Conservation (phyloP, 2,797 vertebrate species). For the Threskiornis aethiopicus region DNA sequence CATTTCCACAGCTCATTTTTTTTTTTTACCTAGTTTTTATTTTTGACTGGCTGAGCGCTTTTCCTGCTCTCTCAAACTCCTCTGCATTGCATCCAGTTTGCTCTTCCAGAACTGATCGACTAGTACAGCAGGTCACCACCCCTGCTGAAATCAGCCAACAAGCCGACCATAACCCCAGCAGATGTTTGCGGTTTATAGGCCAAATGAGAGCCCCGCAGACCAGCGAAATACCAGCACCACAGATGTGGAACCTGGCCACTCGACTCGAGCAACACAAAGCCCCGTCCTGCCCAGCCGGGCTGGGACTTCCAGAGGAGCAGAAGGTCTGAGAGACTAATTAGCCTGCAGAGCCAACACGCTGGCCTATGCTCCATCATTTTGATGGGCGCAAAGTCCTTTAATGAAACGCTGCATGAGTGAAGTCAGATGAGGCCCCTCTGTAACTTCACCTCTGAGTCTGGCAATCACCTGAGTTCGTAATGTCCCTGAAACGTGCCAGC, state of each 20-base stretch:
- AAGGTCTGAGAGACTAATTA: constrained; percentile 75
- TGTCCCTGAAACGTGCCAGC: constrained; percentile 31
- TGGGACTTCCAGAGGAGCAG: constrained; percentile 74
- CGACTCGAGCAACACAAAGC: constrained; percentile 35
- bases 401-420: constrained; percentile 19
- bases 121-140: constrained; percentile 50
- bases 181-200: constrained; percentile 74
- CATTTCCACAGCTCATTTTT: not conserved
- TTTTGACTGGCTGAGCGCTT: not conserved
- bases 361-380: constrained; percentile 62
- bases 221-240: constrained; percentile 58
- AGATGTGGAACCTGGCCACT: constrained; percentile 73
- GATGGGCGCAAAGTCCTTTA: constrained; percentile 53
- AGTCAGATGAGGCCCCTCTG: constrained; percentile 21
- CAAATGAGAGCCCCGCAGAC: constrained; percentile 69
- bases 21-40: not conserved
- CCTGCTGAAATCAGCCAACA: constrained; percentile 58
- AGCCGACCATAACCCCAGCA: constrained; percentile 73
- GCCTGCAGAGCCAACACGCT: constrained; percentile 39
- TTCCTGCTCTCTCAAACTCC: constrained; percentile 2
- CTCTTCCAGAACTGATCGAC: constrained; percentile 30
- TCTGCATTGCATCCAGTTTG: not conserved
- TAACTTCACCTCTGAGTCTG: constrained; percentile 50
- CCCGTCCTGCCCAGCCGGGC: constrained; percentile 42
- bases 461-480: constrained; percentile 50